Conservation (phyloP, 2,888 invertebrate species). For the Eugnorisma glareosa region DNA sequence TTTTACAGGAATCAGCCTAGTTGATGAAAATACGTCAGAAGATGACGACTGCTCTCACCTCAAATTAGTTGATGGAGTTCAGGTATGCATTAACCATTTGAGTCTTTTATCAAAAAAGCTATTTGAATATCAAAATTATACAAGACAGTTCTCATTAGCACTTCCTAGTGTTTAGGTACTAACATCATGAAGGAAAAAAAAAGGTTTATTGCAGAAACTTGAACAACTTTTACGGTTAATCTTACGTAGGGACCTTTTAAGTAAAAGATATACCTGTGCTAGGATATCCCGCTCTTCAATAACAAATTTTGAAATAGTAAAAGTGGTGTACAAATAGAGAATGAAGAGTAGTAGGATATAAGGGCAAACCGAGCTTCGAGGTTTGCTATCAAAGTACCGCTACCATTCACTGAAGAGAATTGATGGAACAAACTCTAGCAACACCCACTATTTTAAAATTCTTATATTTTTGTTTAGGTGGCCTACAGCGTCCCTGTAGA, state of each 20-base stretch:
- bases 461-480: constrained; percentile 84
- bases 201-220: too few species aligned
- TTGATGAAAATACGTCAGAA: constrained; percentile 93
- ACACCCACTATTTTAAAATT: neutral
- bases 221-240: too few species aligned
- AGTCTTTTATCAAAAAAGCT: neutral
- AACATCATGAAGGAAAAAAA: too few species aligned
- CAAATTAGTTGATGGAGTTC: constrained; percentile 86
- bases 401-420: neutral
- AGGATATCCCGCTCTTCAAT: too few species aligned
- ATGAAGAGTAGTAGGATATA: too few species aligned
- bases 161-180: neutral
- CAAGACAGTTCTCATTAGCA: neutral
- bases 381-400: too few species aligned
- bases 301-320: too few species aligned
- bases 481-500: constrained; percentile 93
- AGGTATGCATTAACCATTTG: constrained; percentile 73
- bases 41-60: constrained; percentile 83
- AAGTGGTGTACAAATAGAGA: too few species aligned
- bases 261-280: too few species aligned
- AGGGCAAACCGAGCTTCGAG: too few species aligned
- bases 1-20: constrained; percentile 91
- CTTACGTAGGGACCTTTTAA: too few species aligned
- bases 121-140: neutral
- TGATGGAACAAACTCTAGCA: neutral